Base-by-base conservation (phyloP, 2,888 invertebrate species). In the Amblyteles armatorius region DNA sequence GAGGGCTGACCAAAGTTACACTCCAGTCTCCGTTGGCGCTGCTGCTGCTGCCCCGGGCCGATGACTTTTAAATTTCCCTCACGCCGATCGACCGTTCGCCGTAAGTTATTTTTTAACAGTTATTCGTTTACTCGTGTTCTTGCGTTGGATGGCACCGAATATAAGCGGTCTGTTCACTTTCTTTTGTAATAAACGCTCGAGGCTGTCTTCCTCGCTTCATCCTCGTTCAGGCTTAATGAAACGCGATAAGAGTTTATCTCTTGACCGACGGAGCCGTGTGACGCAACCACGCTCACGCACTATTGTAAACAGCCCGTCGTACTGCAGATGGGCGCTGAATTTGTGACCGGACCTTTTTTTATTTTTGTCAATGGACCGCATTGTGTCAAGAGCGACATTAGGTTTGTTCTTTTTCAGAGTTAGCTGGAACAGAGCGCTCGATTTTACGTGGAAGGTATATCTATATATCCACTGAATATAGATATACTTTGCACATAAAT, bases 211-310 rank as follows among this genome's bases (percentile, higher is more conserved):
- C 50, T 60, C 48, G 50, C 69, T 79, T 79, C 67, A 65, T 73
- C 78, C 60, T 73, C 63, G 44, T 72, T 80, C 68, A 79, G 26
- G 11, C 79, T 85, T 83, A 87, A 86, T 82, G 86, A 87, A 83
- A 52, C 13, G 60, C 86, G 87, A 87, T 87, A 87, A 86, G 82
- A 82, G 74, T 80, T 87, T 86, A 86, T 86, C 87, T 83, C 84
- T 52, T 77, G 65, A 73, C 79, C 79, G 74, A 82, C 81, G 73
- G 57, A 57, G 57, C 11, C 44, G 65, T 11, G 79, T 84, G 72
- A 77, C 57, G 78, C 73, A 81, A 81, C 67, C 4, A 44, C 50
- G 44, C 79, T 67, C 79, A 33, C 26, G 11, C 57, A 11, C 44
- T 44, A 44, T 44, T 44, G 44, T 44, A 44, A 44, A 44, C 44